These are phyloP conservation scores for Agriopis aurantiaria DNA, from an alignment of 2,888 invertebrate species.

Conservation along the genomic window DNA sequence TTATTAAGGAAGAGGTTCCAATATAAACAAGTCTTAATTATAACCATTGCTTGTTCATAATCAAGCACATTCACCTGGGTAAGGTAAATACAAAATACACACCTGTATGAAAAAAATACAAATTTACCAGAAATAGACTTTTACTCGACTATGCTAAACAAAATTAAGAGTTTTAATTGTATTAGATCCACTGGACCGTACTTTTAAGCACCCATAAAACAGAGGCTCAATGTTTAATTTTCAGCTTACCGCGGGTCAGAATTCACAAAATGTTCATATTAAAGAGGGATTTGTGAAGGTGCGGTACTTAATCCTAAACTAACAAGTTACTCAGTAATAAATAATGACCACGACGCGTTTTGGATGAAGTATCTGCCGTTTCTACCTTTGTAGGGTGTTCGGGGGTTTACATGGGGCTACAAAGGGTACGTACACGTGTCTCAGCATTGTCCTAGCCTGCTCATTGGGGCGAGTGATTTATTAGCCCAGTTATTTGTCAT, in stretches of 20 bases:
- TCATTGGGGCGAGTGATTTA: slow-evolving; percentile 28
- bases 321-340: slow-evolving; percentile 46
- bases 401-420: slow-evolving; percentile 27
- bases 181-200: slow-evolving; percentile 14
- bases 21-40: too few species aligned
- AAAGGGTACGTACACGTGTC: slow-evolving; percentile 28
- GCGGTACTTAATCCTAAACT: slow-evolving; percentile 47
- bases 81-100: background rate
- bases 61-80: too few species aligned
- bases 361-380: slow-evolving; percentile 35
- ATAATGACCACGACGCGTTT: slow-evolving; percentile 41
- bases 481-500: slow-evolving; percentile 24
- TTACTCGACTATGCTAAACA: background rate
- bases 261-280: slow-evolving; percentile 42
- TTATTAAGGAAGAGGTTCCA: too few species aligned
- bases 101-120: background rate
- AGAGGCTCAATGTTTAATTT: slow-evolving; percentile 38
- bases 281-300: slow-evolving; percentile 42
- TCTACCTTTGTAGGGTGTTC: slow-evolving; percentile 27
- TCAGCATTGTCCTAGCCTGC: slow-evolving; percentile 28
- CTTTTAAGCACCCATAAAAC: slow-evolving; percentile 20
- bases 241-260: slow-evolving; percentile 36
- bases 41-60: too few species aligned
- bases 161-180: slow-evolving; percentile 23
- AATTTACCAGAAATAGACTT: background rate